Percentiles rank a stretch among this genome's conserved stretches.
Evolutionary conservation across 1,140 invertebrate species (phyloP).

Genomic region (Halesus radiatus): DNA sequence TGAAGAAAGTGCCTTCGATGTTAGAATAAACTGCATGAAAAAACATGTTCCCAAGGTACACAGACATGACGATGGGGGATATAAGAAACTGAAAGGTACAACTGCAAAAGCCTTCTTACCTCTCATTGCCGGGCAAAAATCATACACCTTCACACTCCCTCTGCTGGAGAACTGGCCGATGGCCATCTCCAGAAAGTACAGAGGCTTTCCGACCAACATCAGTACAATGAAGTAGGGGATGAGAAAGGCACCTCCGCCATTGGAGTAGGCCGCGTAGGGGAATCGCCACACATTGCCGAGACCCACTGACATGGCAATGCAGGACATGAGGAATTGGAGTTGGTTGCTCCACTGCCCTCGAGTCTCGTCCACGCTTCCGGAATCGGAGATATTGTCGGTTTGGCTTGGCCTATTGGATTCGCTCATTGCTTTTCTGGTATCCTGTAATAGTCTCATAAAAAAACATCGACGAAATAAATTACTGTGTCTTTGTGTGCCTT

Average conservation of each 20-base stretch:
- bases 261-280: conserved; percentile 82
- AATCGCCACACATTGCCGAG: conserved; percentile 90
- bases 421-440: too few relatives aligned
- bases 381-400: not conserved
- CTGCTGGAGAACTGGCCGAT: conserved; percentile 83
- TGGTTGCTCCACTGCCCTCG: conserved; percentile 76
- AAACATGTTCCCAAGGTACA: conserved; percentile 87
- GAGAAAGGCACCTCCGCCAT: conserved; percentile 84
- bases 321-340: conserved; percentile 87
- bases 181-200: conserved; percentile 87
- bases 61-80: conserved; percentile 85
- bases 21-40: conserved; percentile 84
- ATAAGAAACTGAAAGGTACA: conserved; percentile 74
- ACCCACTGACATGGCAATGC: conserved; percentile 86
- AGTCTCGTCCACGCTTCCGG: not conserved
- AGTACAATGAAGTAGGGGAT: conserved; percentile 85
- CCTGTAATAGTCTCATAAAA: too few relatives aligned
- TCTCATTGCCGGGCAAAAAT: conserved; percentile 63
- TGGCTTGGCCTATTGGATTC: not conserved
- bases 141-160: conserved; percentile 78
- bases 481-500: too few relatives aligned
- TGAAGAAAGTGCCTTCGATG: conserved; percentile 83
- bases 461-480: too few relatives aligned
- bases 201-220: conserved; percentile 82
- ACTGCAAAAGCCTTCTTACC: too few relatives aligned